These are phyloP conservation scores for Rhagophthalmus giganteus DNA, from an alignment of 2,888 invertebrate species.

Conservation along the genomic window DNA sequence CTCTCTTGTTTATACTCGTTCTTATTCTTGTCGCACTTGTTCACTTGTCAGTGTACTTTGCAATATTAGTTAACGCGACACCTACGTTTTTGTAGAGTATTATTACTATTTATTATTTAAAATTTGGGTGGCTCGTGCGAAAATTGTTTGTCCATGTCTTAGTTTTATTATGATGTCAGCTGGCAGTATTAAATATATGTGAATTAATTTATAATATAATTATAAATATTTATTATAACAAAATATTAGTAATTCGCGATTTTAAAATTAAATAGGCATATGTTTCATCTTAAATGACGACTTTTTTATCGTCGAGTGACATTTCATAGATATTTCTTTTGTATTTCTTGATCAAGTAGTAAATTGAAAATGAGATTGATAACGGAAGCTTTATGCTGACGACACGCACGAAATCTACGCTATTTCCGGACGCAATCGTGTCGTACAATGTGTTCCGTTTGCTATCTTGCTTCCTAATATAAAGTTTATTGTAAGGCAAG, in stretches of 20 bases:
- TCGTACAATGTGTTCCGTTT: slow-evolving; percentile 18
- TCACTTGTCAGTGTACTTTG: too few species aligned
- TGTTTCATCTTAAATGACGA: slow-evolving; percentile 7
- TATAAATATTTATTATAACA: too few species aligned
- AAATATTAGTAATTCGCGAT: slow-evolving; percentile 4
- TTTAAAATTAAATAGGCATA: slow-evolving; percentile 4
- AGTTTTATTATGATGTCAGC: too few species aligned
- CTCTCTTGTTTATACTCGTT: too few species aligned
- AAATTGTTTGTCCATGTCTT: too few species aligned
- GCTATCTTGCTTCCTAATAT: slow-evolving; percentile 8
- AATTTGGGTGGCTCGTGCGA: too few species aligned
- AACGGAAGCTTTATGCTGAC: slow-evolving; percentile 20
- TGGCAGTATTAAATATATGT: too few species aligned
- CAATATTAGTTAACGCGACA: too few species aligned
- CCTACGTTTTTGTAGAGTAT: too few species aligned
- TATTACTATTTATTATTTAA: too few species aligned
- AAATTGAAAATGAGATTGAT: slow-evolving; percentile 23
- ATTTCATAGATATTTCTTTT: slow-evolving; percentile 19
- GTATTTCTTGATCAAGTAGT: slow-evolving; percentile 19
- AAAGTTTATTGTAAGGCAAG: slow-evolving; percentile 7
- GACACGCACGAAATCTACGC: slow-evolving; percentile 9
- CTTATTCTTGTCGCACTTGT: too few species aligned
- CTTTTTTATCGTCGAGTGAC: slow-evolving; percentile 11
- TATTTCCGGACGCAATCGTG: slow-evolving; percentile 17
- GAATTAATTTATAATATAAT: too few species aligned